Base-by-base conservation (phyloP, 1,140 invertebrate genomes). In the Chironomus tepperi region DNA sequence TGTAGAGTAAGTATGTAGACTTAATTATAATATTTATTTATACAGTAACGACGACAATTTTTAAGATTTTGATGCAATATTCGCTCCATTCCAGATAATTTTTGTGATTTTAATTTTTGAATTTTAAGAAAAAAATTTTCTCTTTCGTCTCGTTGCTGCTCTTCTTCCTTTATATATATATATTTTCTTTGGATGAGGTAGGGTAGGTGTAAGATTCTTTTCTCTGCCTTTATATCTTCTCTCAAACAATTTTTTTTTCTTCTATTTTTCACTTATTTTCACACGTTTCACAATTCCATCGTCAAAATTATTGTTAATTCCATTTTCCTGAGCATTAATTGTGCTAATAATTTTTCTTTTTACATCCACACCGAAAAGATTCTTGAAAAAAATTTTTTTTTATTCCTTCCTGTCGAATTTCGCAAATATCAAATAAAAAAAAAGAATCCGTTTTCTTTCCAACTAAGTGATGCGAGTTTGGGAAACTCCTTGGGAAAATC, bases 401-500 rank as follows among this genome's bases (percentile, higher is more conserved):
- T n/a, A 12, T 47, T 47, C 42, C 42, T 47, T 15, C 5, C n/a
- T 57, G 47, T 12, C 15, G 24, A 34, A 34, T 34, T 5, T 34
- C 24, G 24, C 24, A 34, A 34, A 34, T 34, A n/a, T n/a, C n/a
- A n/a, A n/a, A n/a, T n/a, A n/a, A 34, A 34, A 34, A 34, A 34
- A 34, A 34, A 34, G 24, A n/a, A 34, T 57, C 47, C 47, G 24
- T 34, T 57, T 57, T n/a, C 43, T 3, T 57, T 57, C 47, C 47
- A 57, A 12, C 12, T 12, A 57, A 57, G n/a, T n/a, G 47, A 34
- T 57, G 47, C n/a, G n/a, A 12, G n/a, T 57, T 57, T 57, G 47
- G 47, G 47, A 57, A 70, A 70, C 65, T 70, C 65, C 65, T 70
- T 70, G 65, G 65, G 65, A 70, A 70, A 70, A 70, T 70, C 65